Conservation (phyloP, 2,888 invertebrate genomes). For the Morpho helenor region DNA sequence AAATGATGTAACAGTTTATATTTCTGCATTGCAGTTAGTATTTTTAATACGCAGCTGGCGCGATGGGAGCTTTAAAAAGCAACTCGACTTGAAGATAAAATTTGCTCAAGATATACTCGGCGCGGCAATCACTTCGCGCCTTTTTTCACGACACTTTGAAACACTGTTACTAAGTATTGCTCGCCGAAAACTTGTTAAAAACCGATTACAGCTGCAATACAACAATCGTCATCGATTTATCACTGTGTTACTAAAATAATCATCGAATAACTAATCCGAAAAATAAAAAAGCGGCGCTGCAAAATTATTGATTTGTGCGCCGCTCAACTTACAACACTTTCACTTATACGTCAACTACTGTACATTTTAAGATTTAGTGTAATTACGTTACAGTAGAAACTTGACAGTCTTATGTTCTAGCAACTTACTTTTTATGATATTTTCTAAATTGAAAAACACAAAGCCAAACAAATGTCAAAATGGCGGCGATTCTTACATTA, state of each 20-base stretch:
- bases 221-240: background rate
- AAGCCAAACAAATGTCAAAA: slow-evolving; percentile 80
- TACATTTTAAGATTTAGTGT: slow-evolving; percentile 33
- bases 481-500: slow-evolving; percentile 67
- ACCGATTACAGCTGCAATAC: background rate
- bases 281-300: slow-evolving; percentile 71
- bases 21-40: slow-evolving; percentile 31
- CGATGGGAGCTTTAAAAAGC: slow-evolving; percentile 2
- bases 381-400: slow-evolving; percentile 40
- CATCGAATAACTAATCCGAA: slow-evolving; percentile 47
- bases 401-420: slow-evolving; percentile 38
- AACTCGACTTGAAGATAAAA: slow-evolving; percentile 19
- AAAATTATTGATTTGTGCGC: slow-evolving; percentile 67
- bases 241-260: slow-evolving; percentile 33
- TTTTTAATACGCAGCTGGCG: slow-evolving; percentile 5
- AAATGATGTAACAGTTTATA: slow-evolving; percentile 33
- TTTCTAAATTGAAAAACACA: slow-evolving; percentile 58
- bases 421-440: slow-evolving; percentile 55
- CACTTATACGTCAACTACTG: slow-evolving; percentile 40
- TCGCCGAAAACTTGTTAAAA: background rate
- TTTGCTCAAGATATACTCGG: slow-evolving; percentile 39
- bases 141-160: slow-evolving; percentile 53
- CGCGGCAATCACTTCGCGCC: slow-evolving; percentile 63
- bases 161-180: slow-evolving; percentile 30
- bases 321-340: slow-evolving; percentile 42